Conservation (phyloP, 2,113 vertebrate genomes). For the Tenebrosternarchus preto region DNA sequence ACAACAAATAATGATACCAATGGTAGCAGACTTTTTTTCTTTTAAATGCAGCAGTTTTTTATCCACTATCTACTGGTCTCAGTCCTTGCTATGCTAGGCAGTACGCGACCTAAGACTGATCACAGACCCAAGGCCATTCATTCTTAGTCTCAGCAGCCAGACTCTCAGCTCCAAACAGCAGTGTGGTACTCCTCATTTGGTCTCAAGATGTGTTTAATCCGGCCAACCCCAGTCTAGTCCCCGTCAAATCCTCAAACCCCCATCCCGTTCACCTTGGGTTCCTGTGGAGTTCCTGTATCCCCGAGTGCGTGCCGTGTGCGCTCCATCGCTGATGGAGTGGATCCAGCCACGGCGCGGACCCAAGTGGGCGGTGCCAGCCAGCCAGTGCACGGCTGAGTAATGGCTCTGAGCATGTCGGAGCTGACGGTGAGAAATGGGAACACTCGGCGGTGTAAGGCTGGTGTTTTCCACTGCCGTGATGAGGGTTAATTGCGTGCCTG, state of each 20-base stretch:
- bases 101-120: no score
- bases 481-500: slow-evolving; percentile 63
- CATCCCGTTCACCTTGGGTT: background rate
- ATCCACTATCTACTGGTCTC: no score
- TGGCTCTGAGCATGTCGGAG: slow-evolving; percentile 46
- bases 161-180: background rate
- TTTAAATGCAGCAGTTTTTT: no score
- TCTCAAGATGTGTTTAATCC: no score
- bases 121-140: no score
- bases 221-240: no score
- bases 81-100: no score
- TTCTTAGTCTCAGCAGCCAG: background rate
- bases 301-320: background rate
- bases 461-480: slow-evolving; percentile 36
- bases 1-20: no score
- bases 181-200: no score
- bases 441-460: slow-evolving; percentile 54
- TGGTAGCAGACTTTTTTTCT: no score
- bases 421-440: slow-evolving; percentile 61
- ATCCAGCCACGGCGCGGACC: slow-evolving; percentile 31
- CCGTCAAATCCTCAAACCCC: no score
- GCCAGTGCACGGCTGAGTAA: slow-evolving; percentile 51
- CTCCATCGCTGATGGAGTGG: slow-evolving; percentile 41
- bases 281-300: background rate
- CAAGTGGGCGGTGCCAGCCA: slow-evolving; percentile 43